phyloP scores from a whole-genome alignment of 2,113 vertebrate genomes.

The Oxyura jamaicensis region DNA sequence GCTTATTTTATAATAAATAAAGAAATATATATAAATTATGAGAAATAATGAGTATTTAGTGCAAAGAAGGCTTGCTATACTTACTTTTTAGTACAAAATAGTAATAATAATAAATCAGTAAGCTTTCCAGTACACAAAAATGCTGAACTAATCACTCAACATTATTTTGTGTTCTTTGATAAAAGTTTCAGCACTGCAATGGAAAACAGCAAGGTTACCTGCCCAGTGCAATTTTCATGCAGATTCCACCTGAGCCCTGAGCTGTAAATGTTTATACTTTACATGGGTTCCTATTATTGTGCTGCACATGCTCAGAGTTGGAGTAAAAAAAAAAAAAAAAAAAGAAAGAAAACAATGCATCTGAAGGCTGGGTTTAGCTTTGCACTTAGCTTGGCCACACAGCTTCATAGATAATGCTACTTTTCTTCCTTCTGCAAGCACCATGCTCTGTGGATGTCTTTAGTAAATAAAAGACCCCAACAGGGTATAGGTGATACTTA shows the following conservation, averaged over 20 bases:
- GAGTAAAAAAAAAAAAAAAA: neutral
- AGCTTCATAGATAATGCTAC: neutral
- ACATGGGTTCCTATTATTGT: neutral
- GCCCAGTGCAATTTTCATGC: constrained; percentile 3
- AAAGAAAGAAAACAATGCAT: neutral
- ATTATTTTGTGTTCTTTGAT: constrained; percentile 11
- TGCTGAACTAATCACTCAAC: neutral
- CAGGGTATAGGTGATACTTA: neutral
- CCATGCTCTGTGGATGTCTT: neutral
- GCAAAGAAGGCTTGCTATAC: neutral
- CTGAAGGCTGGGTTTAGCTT: constrained; percentile 8
- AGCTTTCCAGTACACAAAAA: neutral
- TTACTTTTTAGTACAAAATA: neutral
- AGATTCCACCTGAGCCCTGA: neutral
- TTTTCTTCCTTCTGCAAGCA: neutral
- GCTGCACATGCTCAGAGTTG: neutral
- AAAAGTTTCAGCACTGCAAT: neutral
- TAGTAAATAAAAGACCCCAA: neutral
- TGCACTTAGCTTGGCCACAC: neutral
- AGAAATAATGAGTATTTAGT: neutral
- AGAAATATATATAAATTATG: neutral
- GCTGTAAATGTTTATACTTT: neutral
- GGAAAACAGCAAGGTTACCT: constrained; percentile 21
- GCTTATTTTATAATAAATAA: neutral
- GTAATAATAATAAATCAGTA: neutral